A percentile compares a stretch with the other conserved stretches of the same genome.
phyloP scores from a whole-genome alignment of 2,113 vertebrate genomes.

The Ctenodactylus gundi region DNA sequence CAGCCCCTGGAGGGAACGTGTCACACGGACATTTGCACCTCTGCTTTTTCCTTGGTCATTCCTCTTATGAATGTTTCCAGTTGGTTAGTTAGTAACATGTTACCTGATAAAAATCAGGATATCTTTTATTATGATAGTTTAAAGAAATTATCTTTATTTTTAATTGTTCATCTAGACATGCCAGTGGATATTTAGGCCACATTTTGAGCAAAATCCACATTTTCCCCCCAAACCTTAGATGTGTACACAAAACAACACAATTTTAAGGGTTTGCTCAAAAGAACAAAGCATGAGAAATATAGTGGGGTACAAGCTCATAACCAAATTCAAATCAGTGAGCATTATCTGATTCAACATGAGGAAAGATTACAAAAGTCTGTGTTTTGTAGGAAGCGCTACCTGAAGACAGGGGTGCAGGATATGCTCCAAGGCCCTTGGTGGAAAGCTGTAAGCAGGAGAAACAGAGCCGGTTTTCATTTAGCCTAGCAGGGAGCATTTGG shows the following conservation, averaged over 20 bases:
- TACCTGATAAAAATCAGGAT: conserved; percentile 52
- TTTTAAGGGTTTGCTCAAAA: conserved; percentile 57
- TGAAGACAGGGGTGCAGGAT: not conserved
- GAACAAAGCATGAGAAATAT: conserved; percentile 67
- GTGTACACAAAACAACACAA: conserved; percentile 69
- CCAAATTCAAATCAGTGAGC: conserved; percentile 52
- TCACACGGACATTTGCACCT: not conserved
- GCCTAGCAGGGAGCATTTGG: not conserved
- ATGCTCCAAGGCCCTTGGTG: not conserved
- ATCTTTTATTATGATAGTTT: conserved; percentile 54
- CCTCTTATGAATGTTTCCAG: not conserved
- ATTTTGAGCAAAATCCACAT: conserved; percentile 75
- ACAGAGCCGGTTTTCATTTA: not conserved
- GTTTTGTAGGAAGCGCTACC: conserved; percentile 32
- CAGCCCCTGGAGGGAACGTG: not conserved
- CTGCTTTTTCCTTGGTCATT: not conserved
- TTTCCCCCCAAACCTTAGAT: conserved; percentile 49
- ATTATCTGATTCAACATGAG: conserved; percentile 28
- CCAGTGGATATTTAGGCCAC: conserved; percentile 67
- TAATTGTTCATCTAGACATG: conserved; percentile 72
- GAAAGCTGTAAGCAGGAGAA: conserved; percentile 4
- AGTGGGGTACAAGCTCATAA: conserved; percentile 69
- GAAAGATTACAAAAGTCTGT: conserved; percentile 29
- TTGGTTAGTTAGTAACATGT: not conserved
- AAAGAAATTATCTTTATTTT: conserved; percentile 79